These are phyloP conservation scores for Orthonychiurus folsomi DNA, from an alignment of 2,888 invertebrate genomes.

Conservation along the genomic window DNA sequence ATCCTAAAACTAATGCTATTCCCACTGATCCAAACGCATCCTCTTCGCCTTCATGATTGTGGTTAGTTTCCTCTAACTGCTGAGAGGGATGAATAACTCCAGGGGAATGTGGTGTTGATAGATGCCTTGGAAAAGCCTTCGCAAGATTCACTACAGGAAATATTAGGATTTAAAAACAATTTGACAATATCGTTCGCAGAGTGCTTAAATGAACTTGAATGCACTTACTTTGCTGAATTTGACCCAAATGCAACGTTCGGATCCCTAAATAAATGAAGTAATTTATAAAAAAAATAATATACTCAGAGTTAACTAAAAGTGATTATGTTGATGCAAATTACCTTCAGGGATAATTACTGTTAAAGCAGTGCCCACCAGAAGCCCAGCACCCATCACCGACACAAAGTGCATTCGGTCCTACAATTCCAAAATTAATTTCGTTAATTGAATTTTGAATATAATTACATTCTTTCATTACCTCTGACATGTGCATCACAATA, in stretches of 20 bases:
- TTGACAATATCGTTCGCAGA: not conserved
- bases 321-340: too few relatives aligned
- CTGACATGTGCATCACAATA: conserved; percentile 83
- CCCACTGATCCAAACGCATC: conserved; percentile 79
- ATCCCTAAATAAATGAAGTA: too few relatives aligned
- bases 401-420: conserved; percentile 89
- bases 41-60: conserved; percentile 14
- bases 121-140: not conserved
- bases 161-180: not conserved
- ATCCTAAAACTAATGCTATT: conserved; percentile 83
- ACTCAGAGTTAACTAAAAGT: too few relatives aligned
- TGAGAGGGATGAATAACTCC: not conserved
- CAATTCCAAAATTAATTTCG: conserved; percentile 38
- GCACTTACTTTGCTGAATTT: conserved; percentile 34
- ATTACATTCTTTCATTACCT: conserved; percentile 55
- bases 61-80: not conserved
- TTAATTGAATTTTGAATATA: conserved; percentile 4
- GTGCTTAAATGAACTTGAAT: not conserved
- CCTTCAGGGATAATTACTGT: conserved; percentile 98
- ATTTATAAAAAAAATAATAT: too few relatives aligned
- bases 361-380: conserved; percentile 92
- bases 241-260: conserved; percentile 56
- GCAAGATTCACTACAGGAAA: not conserved
- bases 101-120: not conserved
- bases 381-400: conserved; percentile 91